A percentile compares a stretch with the other conserved stretches of the same genome.
These are phyloP conservation scores for Pelmatolapia mariae DNA, from an alignment of 2,113 vertebrate genomes.

Conservation along the genomic window DNA sequence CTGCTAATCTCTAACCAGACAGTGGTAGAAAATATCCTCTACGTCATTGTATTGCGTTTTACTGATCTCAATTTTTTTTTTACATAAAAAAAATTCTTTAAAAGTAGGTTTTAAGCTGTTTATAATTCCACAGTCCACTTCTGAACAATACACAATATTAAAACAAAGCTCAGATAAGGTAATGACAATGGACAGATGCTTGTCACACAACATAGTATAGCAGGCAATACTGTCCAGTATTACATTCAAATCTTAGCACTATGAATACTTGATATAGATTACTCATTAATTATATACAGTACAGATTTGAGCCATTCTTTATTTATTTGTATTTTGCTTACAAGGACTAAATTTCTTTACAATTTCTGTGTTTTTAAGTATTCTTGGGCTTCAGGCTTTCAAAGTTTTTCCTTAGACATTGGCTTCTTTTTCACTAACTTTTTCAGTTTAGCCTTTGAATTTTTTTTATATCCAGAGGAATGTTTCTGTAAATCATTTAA, in stretches of 20 bases:
- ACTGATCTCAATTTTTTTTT: not conserved
- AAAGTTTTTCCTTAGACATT: not conserved
- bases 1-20: conserved; percentile 1
- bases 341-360: not conserved
- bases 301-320: not conserved
- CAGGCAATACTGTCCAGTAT: not conserved
- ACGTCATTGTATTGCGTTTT: not conserved
- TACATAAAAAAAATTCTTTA: fast-evolving
- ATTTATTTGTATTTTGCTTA: not conserved
- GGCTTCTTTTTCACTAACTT: not conserved
- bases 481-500: not conserved
- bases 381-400: not conserved
- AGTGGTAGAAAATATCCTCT: not conserved
- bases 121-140: not conserved
- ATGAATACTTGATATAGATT: not conserved
- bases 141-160: not conserved
- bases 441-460: not conserved
- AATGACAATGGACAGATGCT: not conserved
- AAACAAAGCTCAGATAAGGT: not conserved
- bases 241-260: not conserved
- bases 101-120: not conserved
- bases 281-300: not conserved
- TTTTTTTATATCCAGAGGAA: not conserved
- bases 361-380: not conserved
- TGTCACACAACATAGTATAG: not conserved